phyloP scores from a whole-genome alignment of 2,113 vertebrate genomes.

The Saimiri boliviensis region DNA sequence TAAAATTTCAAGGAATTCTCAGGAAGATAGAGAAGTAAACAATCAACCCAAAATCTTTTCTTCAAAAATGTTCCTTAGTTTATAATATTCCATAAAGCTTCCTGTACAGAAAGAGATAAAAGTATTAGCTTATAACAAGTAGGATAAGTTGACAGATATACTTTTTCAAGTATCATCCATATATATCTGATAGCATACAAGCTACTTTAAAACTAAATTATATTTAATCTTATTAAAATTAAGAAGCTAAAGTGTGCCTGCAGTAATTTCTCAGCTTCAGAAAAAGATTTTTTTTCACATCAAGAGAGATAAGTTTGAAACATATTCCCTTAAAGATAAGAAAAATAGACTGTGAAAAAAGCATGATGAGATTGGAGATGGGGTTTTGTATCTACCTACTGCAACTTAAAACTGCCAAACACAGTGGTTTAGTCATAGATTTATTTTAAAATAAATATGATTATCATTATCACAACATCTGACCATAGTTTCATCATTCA shows the following conservation, averaged over 20 bases:
- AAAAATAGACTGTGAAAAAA: background rate
- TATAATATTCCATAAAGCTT: background rate
- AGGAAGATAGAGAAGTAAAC: background rate
- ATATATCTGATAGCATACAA: background rate
- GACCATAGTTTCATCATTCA: background rate
- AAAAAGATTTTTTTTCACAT: background rate
- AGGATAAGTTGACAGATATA: background rate
- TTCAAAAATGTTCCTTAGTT: background rate
- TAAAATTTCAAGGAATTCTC: background rate
- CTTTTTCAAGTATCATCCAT: background rate
- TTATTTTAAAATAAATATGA: background rate
- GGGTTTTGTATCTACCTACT: background rate
- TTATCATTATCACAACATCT: background rate
- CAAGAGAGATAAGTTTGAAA: background rate
- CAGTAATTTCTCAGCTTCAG: background rate
- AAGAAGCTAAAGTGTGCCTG: background rate
- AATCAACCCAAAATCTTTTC: background rate
- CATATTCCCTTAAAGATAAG: background rate
- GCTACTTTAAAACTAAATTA: constrained; percentile 20
- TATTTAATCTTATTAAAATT: background rate
- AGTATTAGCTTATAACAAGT: background rate
- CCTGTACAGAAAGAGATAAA: background rate
- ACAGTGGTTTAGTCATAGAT: background rate
- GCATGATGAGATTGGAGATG: background rate
- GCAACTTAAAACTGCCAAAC: background rate